These are phyloP conservation scores for Drosophila erecta DNA, from an alignment of 1,140 invertebrate genomes.

Conservation along the genomic window DNA sequence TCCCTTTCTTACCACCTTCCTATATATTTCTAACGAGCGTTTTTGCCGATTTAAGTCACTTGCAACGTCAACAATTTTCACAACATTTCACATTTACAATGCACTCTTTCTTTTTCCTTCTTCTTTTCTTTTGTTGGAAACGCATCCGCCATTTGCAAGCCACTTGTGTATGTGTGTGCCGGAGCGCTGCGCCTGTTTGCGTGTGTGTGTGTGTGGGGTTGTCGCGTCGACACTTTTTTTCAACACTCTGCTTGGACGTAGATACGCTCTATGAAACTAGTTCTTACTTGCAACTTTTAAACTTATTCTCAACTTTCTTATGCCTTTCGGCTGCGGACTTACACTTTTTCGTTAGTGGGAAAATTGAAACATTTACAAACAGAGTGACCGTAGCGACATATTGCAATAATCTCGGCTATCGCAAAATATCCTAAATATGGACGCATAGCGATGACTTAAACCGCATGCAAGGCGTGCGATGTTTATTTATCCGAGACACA, in stretches of 20 bases:
- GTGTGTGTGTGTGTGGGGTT: constrained; percentile 55
- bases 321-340: constrained; percentile 46
- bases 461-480: not conserved
- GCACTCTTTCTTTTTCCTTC: constrained; percentile 61
- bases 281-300: constrained; percentile 39
- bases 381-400: constrained; percentile 5
- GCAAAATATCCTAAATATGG: constrained; percentile 4
- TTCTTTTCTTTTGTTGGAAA: constrained; percentile 59
- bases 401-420: not conserved
- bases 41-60: constrained; percentile 49
- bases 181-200: constrained; percentile 5
- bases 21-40: constrained; percentile 9
- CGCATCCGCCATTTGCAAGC: constrained; percentile 81
- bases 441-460: not conserved
- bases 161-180: constrained; percentile 40
- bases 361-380: constrained; percentile 63
- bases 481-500: not conserved
- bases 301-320: constrained; percentile 21
- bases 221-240: constrained; percentile 74
- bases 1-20: not conserved
- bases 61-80: constrained; percentile 79
- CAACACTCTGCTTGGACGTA: constrained; percentile 41
- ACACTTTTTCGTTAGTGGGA: constrained; percentile 59
- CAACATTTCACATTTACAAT: constrained; percentile 65
- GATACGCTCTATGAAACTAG: constrained; percentile 15